Evolutionary conservation across 2,888 invertebrate genomes (phyloP), one percentile per base, ranked within the genome.

Genomic region (Hirtodrosophila trivittata): DNA sequence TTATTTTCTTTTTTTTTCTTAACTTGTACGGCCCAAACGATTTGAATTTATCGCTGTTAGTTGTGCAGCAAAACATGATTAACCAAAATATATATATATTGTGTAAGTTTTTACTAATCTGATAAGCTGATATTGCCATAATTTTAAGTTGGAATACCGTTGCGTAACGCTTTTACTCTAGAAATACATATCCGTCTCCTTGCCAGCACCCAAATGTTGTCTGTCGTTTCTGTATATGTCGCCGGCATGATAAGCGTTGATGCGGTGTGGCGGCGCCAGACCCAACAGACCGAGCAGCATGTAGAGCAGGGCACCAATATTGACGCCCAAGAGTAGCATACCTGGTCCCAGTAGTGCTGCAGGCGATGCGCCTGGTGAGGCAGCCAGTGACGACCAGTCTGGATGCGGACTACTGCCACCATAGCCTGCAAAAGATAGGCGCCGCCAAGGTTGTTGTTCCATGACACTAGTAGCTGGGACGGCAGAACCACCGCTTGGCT

Each of bases 171-270:
- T 55, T 42, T 35, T 54, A 43, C 32, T 50, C 14, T 68, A 70
- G 32, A 67, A 74, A 86, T 86, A 86, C 49, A 81, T 42, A 46
- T 58, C 59, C 42, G 76, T 26, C 38, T 85, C 80, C 69, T 75
- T 85, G 73, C 67, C 86, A 54, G 43, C 45, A 41, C 10, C 67
- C 14, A 68, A 39, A 26, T 59, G 25, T 39, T 76, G 69, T 63
- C 69, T 70, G 33, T 75, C 55, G 35, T 55, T 67, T 8, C 77
- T 55, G 5, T 65, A 77, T 28, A 77, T 49, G 39, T 67, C 70
- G 0, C 21, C 16, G 0, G 32, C 8, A 7, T 38, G 39, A 64
- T 35, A 72, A 6, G 28, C 55, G 16, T 43, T 45, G 3, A 54
- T 0, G 1, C 60, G 68, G 2, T 69, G 69, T 1, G 75, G 37